Base-by-base conservation (phyloP, 1,140 invertebrate genomes). In the Tetramorium alpestre region DNA sequence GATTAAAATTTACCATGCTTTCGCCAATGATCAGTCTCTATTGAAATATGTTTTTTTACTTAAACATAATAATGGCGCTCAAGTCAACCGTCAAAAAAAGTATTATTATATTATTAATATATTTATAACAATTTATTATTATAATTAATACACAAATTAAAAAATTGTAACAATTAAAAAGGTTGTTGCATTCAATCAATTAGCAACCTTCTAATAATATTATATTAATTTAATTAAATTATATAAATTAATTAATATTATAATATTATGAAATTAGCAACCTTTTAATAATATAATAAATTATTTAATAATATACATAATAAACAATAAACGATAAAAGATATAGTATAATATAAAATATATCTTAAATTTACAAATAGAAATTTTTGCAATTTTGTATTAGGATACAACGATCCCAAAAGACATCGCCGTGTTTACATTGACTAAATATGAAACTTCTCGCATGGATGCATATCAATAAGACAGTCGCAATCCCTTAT, bases 401-500 rank as follows among this genome's bases (percentile, higher is more conserved):
- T 18, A 47, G 7, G n/a, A 13, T 51, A 38, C 22, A 47, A 16
- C 44, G 8, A 44, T 82, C 4, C 22, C 13, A 38, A 60, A 82
- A 69, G 22, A 22, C n/a, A 33, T 60, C 18, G 18, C 2, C 22
- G 16, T 84, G 80, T 84, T 84, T 84, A 84, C 69, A 73, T 18
- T 28, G n/a, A 13, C 13, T 84, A 73, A 73, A 72, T 84, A 84
- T 56, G 8, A 62, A 58, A 47, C 25, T 84, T 44, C 0, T 84
- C 54, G 80, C 80, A 73, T 33, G 80, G 0, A 62, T 49, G 69
- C 54, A 51, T 67, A 81, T 67, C 62, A 60, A 60, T 47, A 62
- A 90, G 78, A 85, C 56, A 51, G 54, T 25, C 54, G 25, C n/a
- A 13, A 58, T 77, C 18, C 54, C 54, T 47, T 47, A 49, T 87